phyloP scores from a whole-genome alignment of 2,888 invertebrate species.

The Gasteruption jaculator region DNA sequence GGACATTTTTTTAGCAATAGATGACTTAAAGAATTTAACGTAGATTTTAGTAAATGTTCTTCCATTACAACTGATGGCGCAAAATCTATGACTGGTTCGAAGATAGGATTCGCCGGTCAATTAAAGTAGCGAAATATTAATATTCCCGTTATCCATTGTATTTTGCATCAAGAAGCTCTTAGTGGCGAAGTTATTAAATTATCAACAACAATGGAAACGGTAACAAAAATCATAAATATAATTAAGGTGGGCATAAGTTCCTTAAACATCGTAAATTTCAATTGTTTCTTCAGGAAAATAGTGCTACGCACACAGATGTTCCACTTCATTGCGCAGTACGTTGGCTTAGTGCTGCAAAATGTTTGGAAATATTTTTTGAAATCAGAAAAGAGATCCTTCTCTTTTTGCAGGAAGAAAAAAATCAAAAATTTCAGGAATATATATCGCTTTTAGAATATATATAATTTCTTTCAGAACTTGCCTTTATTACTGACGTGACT shows the following conservation, averaged over 20 bases:
- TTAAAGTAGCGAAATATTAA: too few species aligned
- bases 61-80: constrained; percentile 10
- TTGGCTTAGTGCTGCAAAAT: constrained; percentile 12
- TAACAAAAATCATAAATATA: constrained; percentile 12
- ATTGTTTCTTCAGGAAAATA: constrained; percentile 7
- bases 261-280: constrained; percentile 5
- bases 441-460: background rate
- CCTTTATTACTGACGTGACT: background rate
- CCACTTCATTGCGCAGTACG: constrained; percentile 9
- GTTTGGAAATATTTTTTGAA: too few species aligned
- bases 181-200: constrained; percentile 5
- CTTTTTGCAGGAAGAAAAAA: background rate
- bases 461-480: background rate
- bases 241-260: too few species aligned
- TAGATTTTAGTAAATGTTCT: constrained; percentile 10
- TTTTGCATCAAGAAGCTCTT: constrained; percentile 14
- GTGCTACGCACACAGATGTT: constrained; percentile 12
- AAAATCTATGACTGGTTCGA: constrained; percentile 9
- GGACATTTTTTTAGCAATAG: too few species aligned
- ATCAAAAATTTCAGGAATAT: background rate
- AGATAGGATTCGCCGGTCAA: constrained; percentile 6
- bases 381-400: too few species aligned
- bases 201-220: background rate
- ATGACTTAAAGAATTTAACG: too few species aligned
- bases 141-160: too few species aligned